Conservation (phyloP, 2,113 vertebrate species). For the Nesoenas mayeri region DNA sequence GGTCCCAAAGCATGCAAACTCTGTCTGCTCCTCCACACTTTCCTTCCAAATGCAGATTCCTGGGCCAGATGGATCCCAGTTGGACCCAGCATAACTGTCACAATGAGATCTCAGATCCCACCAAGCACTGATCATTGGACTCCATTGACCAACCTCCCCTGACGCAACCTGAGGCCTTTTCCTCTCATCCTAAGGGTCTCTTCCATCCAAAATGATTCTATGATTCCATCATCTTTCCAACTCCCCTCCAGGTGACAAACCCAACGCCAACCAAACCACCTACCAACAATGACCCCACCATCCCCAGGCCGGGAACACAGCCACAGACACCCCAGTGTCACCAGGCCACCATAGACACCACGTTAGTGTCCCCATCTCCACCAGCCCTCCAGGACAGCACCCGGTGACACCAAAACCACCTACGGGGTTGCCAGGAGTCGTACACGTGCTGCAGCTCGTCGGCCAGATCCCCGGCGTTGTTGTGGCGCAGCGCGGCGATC, state of each 20-base stretch:
- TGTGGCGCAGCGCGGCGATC: neutral
- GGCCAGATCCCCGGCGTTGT: slow-evolving; percentile 34
- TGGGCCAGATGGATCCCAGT: too few relatives aligned
- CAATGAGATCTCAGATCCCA: too few relatives aligned
- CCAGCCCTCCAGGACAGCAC: accelerated
- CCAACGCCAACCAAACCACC: neutral
- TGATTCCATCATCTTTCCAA: neutral
- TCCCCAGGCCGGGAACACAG: accelerated
- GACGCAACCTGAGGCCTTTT: too few relatives aligned
- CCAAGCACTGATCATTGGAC: too few relatives aligned
- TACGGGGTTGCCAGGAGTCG: neutral
- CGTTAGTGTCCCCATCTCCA: neutral
- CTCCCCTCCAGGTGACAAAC: neutral
- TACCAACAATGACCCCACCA: accelerated
- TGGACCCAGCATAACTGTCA: too few relatives aligned
- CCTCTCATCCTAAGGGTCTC: too few relatives aligned
- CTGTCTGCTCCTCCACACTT: too few relatives aligned
- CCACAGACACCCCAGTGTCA: neutral
- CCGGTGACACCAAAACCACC: neutral
- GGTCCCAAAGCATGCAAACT: too few relatives aligned
- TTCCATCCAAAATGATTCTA: too few relatives aligned
- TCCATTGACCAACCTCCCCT: too few relatives aligned
- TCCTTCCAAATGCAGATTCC: too few relatives aligned
- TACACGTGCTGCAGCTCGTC: slow-evolving; percentile 27
- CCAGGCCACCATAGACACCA: accelerated